Evolutionary conservation across 1,140 invertebrate species (phyloP), one percentile per base, ranked within the genome.

Genomic region (Belonocnema kinseyi): DNA sequence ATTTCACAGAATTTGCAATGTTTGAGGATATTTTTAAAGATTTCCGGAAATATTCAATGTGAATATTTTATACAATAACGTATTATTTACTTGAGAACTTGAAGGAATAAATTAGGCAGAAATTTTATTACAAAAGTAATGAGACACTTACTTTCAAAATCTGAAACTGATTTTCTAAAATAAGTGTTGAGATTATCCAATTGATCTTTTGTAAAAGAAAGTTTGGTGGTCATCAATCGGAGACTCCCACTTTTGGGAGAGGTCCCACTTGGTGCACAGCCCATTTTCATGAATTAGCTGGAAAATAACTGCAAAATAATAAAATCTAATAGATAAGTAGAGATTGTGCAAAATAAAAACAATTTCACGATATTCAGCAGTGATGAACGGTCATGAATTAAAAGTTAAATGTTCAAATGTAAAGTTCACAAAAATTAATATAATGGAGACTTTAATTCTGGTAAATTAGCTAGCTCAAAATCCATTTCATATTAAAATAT

Each of bases 171-270:
- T 13, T 81, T 76, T 5, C 81, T 76, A 56, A 88, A 87, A 70
- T 87, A 88, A 3, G 80, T 79, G 74, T 88, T 88, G 50, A 90
- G 80, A 50, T 82, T 85, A n/a, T 84, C 76, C 46, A 90, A 78
- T 73, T 90, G 88, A 26, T 85, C 84, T 19, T 77, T 79, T 72
- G 80, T 85, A 80, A 90, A 90, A 50, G 80, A 73, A 3, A 89
- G 81, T 40, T 87, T 86, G 50, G 87, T 86, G 16, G 82, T 79
- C 77, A 87, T 83, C 53, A 90, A 80, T 52, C 83, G 81, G 17
- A 83, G 73, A 17, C 81, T 83, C 21, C 77, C 80, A 51, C 72
- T 81, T 70, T 85, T 86, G 40, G 58, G 61, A 50, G 82, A 77
- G 11, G 66, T 21, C 51, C 74, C 80, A 71, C 86, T 87, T 16